Evolutionary conservation across 2,888 invertebrate species (phyloP), one percentile per base, ranked within the genome.

Genomic region (Tenthredo notha): DNA sequence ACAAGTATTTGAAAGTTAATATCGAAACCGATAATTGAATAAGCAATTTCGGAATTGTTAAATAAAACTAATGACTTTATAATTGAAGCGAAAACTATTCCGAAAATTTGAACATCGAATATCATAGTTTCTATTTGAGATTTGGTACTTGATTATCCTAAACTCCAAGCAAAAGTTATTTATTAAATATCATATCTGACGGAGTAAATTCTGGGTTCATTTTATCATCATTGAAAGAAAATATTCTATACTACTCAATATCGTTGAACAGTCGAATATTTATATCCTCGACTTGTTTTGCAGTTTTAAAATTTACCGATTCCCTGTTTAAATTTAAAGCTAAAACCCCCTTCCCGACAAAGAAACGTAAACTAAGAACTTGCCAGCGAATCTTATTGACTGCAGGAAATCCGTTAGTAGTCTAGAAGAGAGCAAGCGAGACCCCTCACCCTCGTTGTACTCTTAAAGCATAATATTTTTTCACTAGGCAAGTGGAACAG

Each of bases 381-480:
- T 47, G 75, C 54, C n/a, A 78, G n/a, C 18, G 54, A 29, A 18
- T 47, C 54, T 78, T 78, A 78, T 78, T 78, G 78, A 78, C 78
- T 78, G n/a, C 10, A 61, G 25, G 78, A 78, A 54, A 54, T 54
- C 78, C 47, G 78, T 10, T 47, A 10, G 21, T 47, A 75, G 75
- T 70, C 37, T 37, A n/a, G 15, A 29, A 70, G 18, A 29, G 70
- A 33, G 40, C 40, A 37, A 25, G 15, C 29, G 67, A 37, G 67
- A 6, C 5, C 18, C 70, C 70, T 33, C 18, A 25, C 77, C 18
- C 33, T 54, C 33, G 33, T 18, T 54, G 54, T 74, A 43, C 77
- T n/a, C 54, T 50, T 29, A 2, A 54, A 29, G 40, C 7, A 77
- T 54, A 77, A 77, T 77, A 77, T 77, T 77, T 77, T 77, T 33